Conservation (phyloP, 92 coral and sea anemone species). For the Micromussa lordhowensis region DNA sequence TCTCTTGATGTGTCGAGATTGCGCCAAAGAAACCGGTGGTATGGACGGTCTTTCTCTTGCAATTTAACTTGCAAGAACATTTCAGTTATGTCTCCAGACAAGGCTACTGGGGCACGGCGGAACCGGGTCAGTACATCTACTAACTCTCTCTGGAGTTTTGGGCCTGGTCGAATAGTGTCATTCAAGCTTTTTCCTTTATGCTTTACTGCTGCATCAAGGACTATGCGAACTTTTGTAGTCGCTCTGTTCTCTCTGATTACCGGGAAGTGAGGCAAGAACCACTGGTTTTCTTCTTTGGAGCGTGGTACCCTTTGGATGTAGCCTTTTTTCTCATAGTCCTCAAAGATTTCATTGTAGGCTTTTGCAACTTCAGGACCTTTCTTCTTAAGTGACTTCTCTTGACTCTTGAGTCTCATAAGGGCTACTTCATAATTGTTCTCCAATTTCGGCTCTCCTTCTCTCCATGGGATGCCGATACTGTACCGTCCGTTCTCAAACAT, state of each 20-base stretch:
- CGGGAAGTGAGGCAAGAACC: slow-evolving; percentile 69
- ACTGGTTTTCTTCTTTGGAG: slow-evolving; percentile 37
- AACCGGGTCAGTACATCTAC: slow-evolving; percentile 50
- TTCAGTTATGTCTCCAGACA: slow-evolving; percentile 43
- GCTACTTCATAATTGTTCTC: slow-evolving; percentile 23
- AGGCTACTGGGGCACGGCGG: slow-evolving; percentile 45
- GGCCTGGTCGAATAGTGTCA: slow-evolving; percentile 49
- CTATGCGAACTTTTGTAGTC: too few species aligned
- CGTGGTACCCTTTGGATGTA: slow-evolving; percentile 46
- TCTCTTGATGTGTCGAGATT: too few species aligned
- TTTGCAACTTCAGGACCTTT: slow-evolving; percentile 34
- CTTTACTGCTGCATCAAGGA: too few species aligned
- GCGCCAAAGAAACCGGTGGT: slow-evolving; percentile 39
- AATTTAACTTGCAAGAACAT: slow-evolving; percentile 41
- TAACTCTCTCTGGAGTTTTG: slow-evolving; percentile 54
- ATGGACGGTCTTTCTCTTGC: slow-evolving; percentile 28
- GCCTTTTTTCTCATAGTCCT: not conserved
- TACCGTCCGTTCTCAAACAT: slow-evolving; percentile 19
- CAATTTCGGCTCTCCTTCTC: slow-evolving; percentile 48
- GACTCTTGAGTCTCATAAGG: slow-evolving; percentile 7
- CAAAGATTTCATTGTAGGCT: too few species aligned
- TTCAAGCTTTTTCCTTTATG: too few species aligned
- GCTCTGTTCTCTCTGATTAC: slow-evolving; percentile 51
- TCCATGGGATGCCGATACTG: slow-evolving; percentile 53
- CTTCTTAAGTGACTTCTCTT: slow-evolving; percentile 22